These are phyloP conservation scores for Smittia sp. DNA, from an alignment of 2,888 invertebrate species.

Conservation along the genomic window DNA sequence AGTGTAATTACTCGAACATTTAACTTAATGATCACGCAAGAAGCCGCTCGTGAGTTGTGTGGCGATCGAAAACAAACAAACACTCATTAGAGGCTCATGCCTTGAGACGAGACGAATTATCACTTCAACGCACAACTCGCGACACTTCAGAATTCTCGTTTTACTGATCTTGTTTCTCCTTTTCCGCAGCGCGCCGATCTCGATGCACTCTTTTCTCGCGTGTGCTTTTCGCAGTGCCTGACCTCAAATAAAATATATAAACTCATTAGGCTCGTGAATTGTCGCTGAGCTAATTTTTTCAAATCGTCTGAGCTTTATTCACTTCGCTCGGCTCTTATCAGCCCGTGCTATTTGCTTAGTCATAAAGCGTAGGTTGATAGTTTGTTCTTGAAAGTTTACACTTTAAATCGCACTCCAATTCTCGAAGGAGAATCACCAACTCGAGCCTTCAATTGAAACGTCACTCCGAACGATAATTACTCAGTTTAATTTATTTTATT, in stretches of 20 bases:
- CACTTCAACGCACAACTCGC: not conserved
- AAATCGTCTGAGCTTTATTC: not conserved
- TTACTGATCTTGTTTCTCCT: not conserved
- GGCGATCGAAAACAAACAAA: not conserved
- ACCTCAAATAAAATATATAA: constrained; percentile 40
- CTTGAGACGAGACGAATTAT: not conserved
- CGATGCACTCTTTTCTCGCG: constrained; percentile 19
- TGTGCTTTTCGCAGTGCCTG: constrained; percentile 25
- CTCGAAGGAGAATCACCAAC: not conserved
- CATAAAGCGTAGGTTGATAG: not conserved
- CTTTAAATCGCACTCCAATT: not conserved
- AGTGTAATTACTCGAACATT: not conserved
- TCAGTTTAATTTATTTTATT: constrained; percentile 18
- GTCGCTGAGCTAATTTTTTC: constrained; percentile 8
- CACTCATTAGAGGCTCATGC: too few species aligned
- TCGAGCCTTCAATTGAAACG: not conserved
- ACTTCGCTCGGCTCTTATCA: constrained; percentile 30
- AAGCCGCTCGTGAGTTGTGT: not conserved
- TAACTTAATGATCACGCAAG: not conserved
- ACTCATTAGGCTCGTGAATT: constrained; percentile 29
- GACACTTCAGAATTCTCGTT: not conserved
- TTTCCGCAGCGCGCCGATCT: not conserved
- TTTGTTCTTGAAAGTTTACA: constrained; percentile 19
- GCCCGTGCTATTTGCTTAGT: constrained; percentile 1
- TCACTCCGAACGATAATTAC: not conserved